These are phyloP conservation scores for Neoaliturus tenellus DNA, from an alignment of 2,888 invertebrate species.

Conservation along the genomic window DNA sequence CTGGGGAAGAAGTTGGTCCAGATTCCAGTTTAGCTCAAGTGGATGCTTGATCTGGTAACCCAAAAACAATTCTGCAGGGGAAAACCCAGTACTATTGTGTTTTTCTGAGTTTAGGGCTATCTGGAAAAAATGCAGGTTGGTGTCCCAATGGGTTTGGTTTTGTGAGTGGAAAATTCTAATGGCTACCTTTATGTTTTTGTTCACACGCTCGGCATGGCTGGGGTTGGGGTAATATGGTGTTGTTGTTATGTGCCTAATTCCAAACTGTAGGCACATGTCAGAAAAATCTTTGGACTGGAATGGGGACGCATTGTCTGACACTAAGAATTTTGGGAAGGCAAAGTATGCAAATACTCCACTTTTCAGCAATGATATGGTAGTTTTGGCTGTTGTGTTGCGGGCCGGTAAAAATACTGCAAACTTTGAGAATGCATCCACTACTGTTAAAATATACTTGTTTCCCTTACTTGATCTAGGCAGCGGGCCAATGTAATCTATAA, in stretches of 20 bases:
- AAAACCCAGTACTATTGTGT: background rate
- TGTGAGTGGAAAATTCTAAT: background rate
- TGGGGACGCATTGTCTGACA: background rate
- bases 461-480: background rate
- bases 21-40: background rate
- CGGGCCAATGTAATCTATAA: background rate
- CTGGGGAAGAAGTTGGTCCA: no score
- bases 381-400: background rate
- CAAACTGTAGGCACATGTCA: background rate
- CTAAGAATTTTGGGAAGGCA: background rate
- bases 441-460: background rate
- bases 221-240: constrained; percentile 3
- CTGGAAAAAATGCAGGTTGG: background rate
- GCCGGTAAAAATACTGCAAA: background rate
- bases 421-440: background rate
- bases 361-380: background rate
- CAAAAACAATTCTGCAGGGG: background rate
- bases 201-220: background rate
- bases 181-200: background rate
- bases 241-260: background rate
- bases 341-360: background rate
- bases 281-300: background rate
- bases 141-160: background rate
- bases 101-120: background rate
- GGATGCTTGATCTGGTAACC: background rate